phyloP scores from a whole-genome alignment of 2,113 vertebrate genomes.

The Clarias batrachus region DNA sequence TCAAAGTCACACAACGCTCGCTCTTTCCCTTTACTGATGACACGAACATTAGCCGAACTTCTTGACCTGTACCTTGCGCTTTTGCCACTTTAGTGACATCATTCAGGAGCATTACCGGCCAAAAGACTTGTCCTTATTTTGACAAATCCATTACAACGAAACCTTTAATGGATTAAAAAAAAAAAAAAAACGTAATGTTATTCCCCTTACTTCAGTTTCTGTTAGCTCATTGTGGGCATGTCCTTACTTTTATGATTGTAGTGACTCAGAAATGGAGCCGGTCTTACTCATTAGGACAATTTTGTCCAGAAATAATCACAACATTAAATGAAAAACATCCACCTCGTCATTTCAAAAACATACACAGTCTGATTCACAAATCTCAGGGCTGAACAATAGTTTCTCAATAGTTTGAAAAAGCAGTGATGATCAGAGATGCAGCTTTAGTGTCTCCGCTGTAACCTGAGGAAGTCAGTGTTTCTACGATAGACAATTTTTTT shows the following conservation, averaged over 20 bases:
- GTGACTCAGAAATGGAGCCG: not conserved
- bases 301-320: not conserved
- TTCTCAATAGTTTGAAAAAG: not conserved
- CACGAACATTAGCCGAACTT: not conserved
- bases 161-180: no score
- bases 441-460: not conserved
- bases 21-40: not conserved
- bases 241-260: not conserved
- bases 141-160: not conserved
- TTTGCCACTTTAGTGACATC: not conserved
- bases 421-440: not conserved
- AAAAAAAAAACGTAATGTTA: not conserved
- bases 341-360: not conserved
- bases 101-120: not conserved
- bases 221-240: conserved; percentile 13
- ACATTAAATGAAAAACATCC: not conserved
- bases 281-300: not conserved
- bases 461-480: not conserved
- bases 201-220: conserved; percentile 14
- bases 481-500: not conserved
- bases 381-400: not conserved
- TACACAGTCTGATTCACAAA: not conserved
- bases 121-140: not conserved
- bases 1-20: no score
- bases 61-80: not conserved